Evolutionary conservation across 2,888 invertebrate species (phyloP), one percentile per base, ranked within the genome.

Genomic region (Subacronicta megacephala): DNA sequence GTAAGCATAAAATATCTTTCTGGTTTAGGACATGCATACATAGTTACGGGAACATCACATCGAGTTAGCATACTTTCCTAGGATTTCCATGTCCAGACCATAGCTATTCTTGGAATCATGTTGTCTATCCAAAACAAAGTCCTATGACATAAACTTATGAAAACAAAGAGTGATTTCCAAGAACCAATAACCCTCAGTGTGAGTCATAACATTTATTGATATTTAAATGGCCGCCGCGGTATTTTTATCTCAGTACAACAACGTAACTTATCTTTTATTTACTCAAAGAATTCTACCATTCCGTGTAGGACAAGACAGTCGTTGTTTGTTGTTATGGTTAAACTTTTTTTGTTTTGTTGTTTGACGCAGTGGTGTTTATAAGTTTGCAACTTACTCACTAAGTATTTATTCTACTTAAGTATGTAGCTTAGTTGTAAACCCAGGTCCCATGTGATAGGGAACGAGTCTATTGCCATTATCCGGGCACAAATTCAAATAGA

Each of bases 151-250:
- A 52, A 41, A 50, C 23, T 12, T 43, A 51, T 47, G 9, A 41
- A 73, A 63, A 70, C 67, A 73, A 67, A 54, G 57, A 62, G 43
- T 63, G 41, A 23, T 41, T 51, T 57, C 58, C 17, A 7, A 47
- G 61, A 72, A 51, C 43, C 59, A 52, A 76, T 74, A 54, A 56
- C 43, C 3, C 13, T 29, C 1, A 23, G 42, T 45, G 49, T 69
- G 64, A 75, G 58, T 75, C 69, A 77, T 75, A 61, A 62, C 46
- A 65, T 75, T 73, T 72, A 72, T 75, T 62, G 75, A 66, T 66
- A 62, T 75, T 75, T 58, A 47, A 64, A 64, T 61, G 63, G 12
- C 37, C 55, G 37, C 1, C 37, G 63, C 1, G 54, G 63, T 71
- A 74, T 71, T 75, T 77, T 71, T 77, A 75, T 77, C 68, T 59